phyloP scores from a whole-genome alignment of 2,113 vertebrate species.

The Amazona guildingii region DNA sequence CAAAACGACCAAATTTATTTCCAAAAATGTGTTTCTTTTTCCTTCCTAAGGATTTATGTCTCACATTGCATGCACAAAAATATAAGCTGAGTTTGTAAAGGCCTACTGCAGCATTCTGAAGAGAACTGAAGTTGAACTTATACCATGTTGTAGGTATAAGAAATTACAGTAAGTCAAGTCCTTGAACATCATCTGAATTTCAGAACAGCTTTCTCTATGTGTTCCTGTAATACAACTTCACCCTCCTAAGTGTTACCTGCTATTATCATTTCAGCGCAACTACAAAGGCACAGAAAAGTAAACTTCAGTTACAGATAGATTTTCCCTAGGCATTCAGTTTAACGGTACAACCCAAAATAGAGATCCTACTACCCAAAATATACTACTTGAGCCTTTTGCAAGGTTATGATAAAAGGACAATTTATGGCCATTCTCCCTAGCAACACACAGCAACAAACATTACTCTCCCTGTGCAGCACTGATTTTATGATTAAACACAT shows the following conservation, averaged over 20 bases:
- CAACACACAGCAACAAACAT: constrained; percentile 48
- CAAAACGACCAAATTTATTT: not conserved
- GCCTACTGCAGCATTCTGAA: not conserved
- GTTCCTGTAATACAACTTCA: not conserved
- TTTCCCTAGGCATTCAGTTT: not conserved
- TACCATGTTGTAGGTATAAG: not conserved
- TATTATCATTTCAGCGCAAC: not conserved
- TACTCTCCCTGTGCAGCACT: not conserved
- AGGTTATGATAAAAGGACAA: constrained; percentile 33
- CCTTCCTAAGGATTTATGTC: not conserved
- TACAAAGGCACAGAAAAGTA: not conserved
- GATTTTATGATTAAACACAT: constrained; percentile 25
- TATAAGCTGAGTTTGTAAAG: not conserved
- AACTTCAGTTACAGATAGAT: not conserved
- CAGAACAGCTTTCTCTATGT: not conserved
- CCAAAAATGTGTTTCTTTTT: not conserved
- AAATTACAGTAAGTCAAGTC: not conserved
- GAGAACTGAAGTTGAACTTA: not conserved
- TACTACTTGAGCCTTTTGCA: constrained; percentile 21
- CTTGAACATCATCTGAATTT: not conserved
- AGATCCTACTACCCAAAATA: constrained; percentile 49
- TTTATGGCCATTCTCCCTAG: constrained; percentile 45
- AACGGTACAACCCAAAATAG: constrained; percentile 49
- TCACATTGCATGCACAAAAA: not conserved
- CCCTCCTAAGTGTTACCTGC: not conserved